These are phyloP conservation scores for Archivesica marissinica DNA, from an alignment of 1,140 invertebrate species.

Conservation along the genomic window DNA sequence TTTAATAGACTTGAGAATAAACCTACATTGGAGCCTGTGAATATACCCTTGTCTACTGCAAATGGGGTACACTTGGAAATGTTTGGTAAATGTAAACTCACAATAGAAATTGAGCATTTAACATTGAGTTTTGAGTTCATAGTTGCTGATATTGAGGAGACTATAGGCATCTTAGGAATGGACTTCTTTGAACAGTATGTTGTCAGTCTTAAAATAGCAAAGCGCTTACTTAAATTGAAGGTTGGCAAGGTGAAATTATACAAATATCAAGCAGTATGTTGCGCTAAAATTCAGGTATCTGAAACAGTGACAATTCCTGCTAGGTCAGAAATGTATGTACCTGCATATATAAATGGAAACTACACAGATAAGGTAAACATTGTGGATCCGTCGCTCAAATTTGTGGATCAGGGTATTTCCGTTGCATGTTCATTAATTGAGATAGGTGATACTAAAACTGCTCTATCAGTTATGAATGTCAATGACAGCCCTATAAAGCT, in stretches of 20 bases:
- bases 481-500: slow-evolving; percentile 11
- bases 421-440: slow-evolving; percentile 43
- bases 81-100: too few species aligned
- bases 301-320: slow-evolving; percentile 25
- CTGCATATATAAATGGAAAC: slow-evolving; percentile 27
- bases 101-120: too few species aligned
- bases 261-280: not conserved
- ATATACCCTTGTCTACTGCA: too few species aligned
- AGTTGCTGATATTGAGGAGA: too few species aligned
- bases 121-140: too few species aligned
- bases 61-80: too few species aligned
- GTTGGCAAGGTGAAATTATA: not conserved
- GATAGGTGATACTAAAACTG: not conserved
- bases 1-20: too few species aligned
- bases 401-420: slow-evolving; percentile 22
- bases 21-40: too few species aligned
- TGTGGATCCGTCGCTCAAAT: slow-evolving; percentile 43
- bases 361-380: not conserved
- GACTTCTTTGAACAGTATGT: too few species aligned
- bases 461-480: slow-evolving; percentile 28
- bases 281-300: slow-evolving; percentile 19
- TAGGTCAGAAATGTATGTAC: slow-evolving; percentile 35
- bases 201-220: too few species aligned
- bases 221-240: too few species aligned
- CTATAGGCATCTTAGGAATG: too few species aligned